Evolutionary conservation across 2,113 vertebrate genomes (phyloP), one percentile per base, ranked within the genome.

Genomic region (Neogobius melanostomus): DNA sequence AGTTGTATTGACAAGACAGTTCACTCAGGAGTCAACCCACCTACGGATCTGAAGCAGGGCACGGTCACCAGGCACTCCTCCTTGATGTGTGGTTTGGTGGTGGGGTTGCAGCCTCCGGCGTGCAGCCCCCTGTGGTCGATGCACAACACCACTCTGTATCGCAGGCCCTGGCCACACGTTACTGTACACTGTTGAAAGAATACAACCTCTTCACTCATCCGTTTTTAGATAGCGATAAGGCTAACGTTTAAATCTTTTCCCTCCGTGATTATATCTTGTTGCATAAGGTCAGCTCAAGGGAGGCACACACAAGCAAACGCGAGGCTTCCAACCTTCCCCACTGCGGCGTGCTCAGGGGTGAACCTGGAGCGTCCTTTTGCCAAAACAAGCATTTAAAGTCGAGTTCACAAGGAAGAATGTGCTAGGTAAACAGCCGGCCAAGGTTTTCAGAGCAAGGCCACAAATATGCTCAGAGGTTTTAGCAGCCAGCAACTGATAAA

Each of bases 21-120:
- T 63, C 36, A 36, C 2, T 0, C 10, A 7, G 3, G 17, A 5
- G 66, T 11, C 16, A 6, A 70, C 85, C 43, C 63, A 91, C 97
- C 97, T 89, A 93, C 94, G 62, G 96, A 93, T 78, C 96, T 98
- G 88, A 96, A 99, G 90, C 97, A 98, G 61, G 97, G 97, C 43
- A 95, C 94, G 8, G 95, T 93, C 28, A 96, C 90, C 12, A 97
- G 81, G 64, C 97, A 99, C 86, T 98, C 96, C 86, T 99, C 96
- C 82, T 99, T 99, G 80, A 99, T 95, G 87, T 98, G 96, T 43
- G 97, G 97, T 82, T 99, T 99, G 82, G 95, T 95, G 89, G 96
- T 95, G 53, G 94, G 87, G 75, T 92, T 96, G 77, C 97, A 99
- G 49, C 97, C 97, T 54, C 97, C 97, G 1, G 96, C 95, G 51